These are phyloP conservation scores for Electrona antarctica DNA, from an alignment of 2,113 vertebrate genomes.

Conservation along the genomic window DNA sequence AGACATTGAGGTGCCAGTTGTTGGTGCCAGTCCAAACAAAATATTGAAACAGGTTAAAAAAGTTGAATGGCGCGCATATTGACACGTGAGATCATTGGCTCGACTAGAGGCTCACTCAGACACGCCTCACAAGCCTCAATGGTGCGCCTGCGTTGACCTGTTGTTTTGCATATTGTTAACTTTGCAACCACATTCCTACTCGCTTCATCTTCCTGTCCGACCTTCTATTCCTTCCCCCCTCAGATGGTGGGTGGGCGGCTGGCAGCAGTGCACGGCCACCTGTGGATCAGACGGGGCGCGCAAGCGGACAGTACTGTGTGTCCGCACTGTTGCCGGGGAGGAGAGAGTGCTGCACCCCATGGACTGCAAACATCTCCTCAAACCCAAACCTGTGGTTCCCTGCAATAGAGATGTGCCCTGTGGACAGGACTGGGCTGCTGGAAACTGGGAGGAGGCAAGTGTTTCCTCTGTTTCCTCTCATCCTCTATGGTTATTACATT, in stretches of 20 bases:
- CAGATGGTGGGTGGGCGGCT: constrained; percentile 97
- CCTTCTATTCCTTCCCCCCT: constrained; percentile 7
- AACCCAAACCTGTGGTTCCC: constrained; percentile 86
- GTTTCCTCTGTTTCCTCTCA: not conserved
- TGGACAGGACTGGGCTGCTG: constrained; percentile 89
- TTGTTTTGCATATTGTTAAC: not conserved
- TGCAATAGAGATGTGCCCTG: constrained; percentile 93
- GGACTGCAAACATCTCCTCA: constrained; percentile 89
- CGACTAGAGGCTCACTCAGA: too few relatives aligned
- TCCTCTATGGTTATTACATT: not conserved
- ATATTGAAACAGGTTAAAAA: too few relatives aligned
- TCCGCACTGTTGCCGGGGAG: constrained; percentile 87
- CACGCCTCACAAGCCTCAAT: too few relatives aligned
- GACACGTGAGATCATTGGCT: too few relatives aligned
- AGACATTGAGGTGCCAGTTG: too few relatives aligned
- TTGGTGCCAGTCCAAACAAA: too few relatives aligned
- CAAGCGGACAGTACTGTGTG: constrained; percentile 90
- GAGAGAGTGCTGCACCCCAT: constrained; percentile 86
- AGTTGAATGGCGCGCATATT: too few relatives aligned
- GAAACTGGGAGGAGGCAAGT: constrained; percentile 90
- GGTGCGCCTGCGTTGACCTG: not conserved
- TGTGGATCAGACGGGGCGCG: constrained; percentile 88
- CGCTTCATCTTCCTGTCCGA: not conserved
- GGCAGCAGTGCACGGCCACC: constrained; percentile 90
- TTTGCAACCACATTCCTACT: not conserved